Base-by-base conservation (phyloP, 2,888 invertebrate genomes). In the Pedicia rivosa region DNA sequence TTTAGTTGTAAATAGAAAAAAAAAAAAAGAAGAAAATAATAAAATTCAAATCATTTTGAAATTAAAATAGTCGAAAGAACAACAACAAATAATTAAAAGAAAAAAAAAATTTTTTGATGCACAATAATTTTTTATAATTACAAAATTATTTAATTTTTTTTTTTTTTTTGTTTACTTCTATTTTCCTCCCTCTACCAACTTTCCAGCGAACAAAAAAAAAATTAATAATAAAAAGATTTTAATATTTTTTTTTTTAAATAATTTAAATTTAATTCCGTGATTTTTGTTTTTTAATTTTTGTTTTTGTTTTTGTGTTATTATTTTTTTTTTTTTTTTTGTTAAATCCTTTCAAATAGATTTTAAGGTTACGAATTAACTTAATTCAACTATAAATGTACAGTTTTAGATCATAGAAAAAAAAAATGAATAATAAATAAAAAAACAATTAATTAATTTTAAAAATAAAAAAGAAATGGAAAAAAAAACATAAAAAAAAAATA, bases 361-460 rank as follows among this genome's bases (percentile, higher is more conserved):
- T 32, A 20, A 32, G 32, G 32, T 32, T 32, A 32, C 32, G 32
- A 32, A 32, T 32, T 32, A 32, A 22, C 20, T 32, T 20, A 32
- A 32, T 20, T 32, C 20, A 17, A 20, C 32, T 32, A 32, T 32
- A 32, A 32, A 32, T 32, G 32, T 32, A 32, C 32, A 32, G 32
- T 32, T 22, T 31, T 32, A 32, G 32, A 17, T 32, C 32, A 32
- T 32, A 32, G 32, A 22, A 22, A 20, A 22, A 20, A 20, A 17
- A 20, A 32, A 32, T 5, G 20, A 32, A 32, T 20, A 20, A 13
- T 22, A 32, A 32, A 20, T 32, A 20, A 13, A 22, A 31, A 32
- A 20, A 31, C 16, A 17, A 31, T 17, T 17, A n/a, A 31, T 12
- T 17, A 19, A 31, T 17, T 17, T 12, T 19, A 12, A 16, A 19